Base-by-base conservation (phyloP, 1,140 invertebrate species). In the Brachionus asplanchnoidis region DNA sequence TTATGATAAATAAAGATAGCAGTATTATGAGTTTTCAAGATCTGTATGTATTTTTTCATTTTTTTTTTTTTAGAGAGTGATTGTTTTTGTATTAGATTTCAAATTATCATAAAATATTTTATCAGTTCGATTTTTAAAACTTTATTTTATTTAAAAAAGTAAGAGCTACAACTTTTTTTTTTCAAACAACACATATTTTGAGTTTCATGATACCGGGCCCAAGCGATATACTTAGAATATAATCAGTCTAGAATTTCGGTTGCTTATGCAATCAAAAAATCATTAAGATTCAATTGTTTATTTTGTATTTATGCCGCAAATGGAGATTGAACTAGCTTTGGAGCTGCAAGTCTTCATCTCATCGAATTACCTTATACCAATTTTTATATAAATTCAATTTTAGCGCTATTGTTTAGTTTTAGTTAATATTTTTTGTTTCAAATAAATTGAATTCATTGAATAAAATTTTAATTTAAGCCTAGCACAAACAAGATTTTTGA, bases 31-130 rank as follows among this genome's bases (percentile, higher is more conserved):
- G 36, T 12, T 73, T 14, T 73, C 5, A 40, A 73, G 68, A 40
- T 56, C 53, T 56, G n/a, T 56, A 20, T 56, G 68, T 40, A 17
- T 28, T 23, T 68, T 65, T n/a, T n/a, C n/a, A n/a, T n/a, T n/a
- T 65, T 65, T 6, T 68, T 65, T 4, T 5, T 32, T 32, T 66
- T 66, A 17, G 26, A 17, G 32, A 60, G 40, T 73, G 32, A 42
- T 42, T 20, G 36, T 44, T 40, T 36, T 73, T 73, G 68, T 73
- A 73, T 73, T 73, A 42, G 68, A 73, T 73, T 73, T 40, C 68
- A 73, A 73, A 73, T 73, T 73, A 73, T 73, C 68, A 73, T 73
- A 73, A 73, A 42, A 73, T 73, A 73, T 73, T 73, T 73, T 73
- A 73, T 73, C 68, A 73, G 40, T 73, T 73, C 68, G 68, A 73